Base-by-base conservation (phyloP, 1,140 invertebrate genomes). In the Meloidogyne hapla region DNA sequence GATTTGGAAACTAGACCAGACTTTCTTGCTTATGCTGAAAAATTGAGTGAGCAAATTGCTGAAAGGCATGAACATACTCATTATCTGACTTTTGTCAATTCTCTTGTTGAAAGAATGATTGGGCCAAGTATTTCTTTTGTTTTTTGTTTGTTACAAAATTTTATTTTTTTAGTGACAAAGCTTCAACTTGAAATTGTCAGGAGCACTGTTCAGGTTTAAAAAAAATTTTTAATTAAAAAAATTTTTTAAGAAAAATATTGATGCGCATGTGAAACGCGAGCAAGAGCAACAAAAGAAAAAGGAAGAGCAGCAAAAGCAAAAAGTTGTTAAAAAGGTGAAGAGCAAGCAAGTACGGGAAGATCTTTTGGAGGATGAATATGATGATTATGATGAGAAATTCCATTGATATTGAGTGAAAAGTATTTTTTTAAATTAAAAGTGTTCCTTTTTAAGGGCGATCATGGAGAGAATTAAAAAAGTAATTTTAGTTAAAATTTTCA, bases 311-410 rank as follows among this genome's bases (percentile, higher is more conserved):
- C 8, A 25, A 18, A 65, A 23, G n/a, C 62, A 81, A 12, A 78
- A 79, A 38, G 75, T 70, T 42, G 61, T 15, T n/a, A 79, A 79
- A 25, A 79, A 79, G 18, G 33, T 21, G 8, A 80, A 69, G n/a
- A 77, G 74, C 9, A 79, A 79, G 61, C n/a, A 80, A 56, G 26
- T 79, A n/a, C 33, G 56, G n/a, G 77, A 79, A 42, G 77, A 79
- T 65, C 68, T 65, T 69, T n/a, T 79, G 26, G 77, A 79, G 26
- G 77, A 79, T 61, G 77, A 79, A 40, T 73, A 73, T 61, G 71
- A 73, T 40, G 56, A 73, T 40, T 73, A 73, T 61, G 71, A 73
- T 63, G 71, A 73, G 21, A 42, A 73, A 21, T 61, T 64, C 40
- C 56, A 73, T 40, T 63, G 56, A 73, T 73, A 61, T 73, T 13